phyloP scores from a whole-genome alignment of 2,888 invertebrate genomes.

The Lapara coniferarum region DNA sequence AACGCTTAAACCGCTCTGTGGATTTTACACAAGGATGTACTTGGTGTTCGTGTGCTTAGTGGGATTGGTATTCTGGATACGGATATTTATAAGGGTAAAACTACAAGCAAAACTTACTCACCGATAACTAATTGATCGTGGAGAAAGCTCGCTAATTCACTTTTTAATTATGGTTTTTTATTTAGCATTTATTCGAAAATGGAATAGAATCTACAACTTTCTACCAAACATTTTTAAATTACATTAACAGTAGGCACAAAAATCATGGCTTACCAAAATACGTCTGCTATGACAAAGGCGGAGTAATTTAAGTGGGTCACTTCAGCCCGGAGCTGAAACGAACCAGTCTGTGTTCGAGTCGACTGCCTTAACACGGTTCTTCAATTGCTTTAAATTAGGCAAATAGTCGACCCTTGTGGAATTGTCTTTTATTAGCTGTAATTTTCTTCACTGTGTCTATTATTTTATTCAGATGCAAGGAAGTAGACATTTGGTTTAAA shows the following conservation, averaged over 20 bases:
- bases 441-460: constrained; percentile 38
- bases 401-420: constrained; percentile 61
- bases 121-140: too few relatives aligned
- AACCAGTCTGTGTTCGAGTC: constrained; percentile 39
- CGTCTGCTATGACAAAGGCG: constrained; percentile 45
- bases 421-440: constrained; percentile 58
- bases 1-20: too few relatives aligned
- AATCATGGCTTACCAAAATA: constrained; percentile 22
- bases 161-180: too few relatives aligned
- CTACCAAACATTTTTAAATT: too few relatives aligned
- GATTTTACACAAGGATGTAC: too few relatives aligned
- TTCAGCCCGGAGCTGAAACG: constrained; percentile 42
- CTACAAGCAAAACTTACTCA: too few relatives aligned
- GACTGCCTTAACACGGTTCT: constrained; percentile 55
- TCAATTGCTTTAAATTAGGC: constrained; percentile 72
- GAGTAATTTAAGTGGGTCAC: constrained; percentile 72
- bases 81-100: too few relatives aligned
- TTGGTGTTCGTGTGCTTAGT: too few relatives aligned
- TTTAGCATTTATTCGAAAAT: too few relatives aligned
- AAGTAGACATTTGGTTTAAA: neutral
- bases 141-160: too few relatives aligned
- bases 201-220: too few relatives aligned
- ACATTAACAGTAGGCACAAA: neutral
- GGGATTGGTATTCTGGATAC: too few relatives aligned
- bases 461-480: constrained; percentile 8